Conservation (phyloP, 2,888 invertebrate genomes). For the Nomada fucata region DNA sequence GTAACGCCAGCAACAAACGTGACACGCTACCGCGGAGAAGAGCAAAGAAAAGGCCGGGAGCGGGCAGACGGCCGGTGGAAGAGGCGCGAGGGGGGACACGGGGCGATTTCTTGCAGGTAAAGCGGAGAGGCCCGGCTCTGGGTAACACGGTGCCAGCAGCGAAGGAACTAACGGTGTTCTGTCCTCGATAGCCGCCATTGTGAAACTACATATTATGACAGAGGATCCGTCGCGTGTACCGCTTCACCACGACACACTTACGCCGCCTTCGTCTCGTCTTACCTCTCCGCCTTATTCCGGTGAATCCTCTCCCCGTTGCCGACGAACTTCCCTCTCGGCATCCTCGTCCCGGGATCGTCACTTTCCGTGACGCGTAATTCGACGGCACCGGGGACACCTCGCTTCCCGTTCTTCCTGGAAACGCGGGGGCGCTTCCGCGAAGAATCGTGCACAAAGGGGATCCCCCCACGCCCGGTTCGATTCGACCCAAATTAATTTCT, state of each 20-base stretch:
- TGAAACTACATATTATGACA: constrained; percentile 82
- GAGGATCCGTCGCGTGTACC: constrained; percentile 80
- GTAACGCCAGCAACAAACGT: constrained; percentile 33
- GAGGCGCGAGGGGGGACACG: constrained; percentile 31
- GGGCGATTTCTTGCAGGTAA: constrained; percentile 59
- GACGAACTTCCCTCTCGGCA: constrained; percentile 15
- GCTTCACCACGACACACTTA: constrained; percentile 81
- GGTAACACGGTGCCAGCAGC: constrained; percentile 80
- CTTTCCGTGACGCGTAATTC: constrained; percentile 34
- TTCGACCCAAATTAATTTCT: too few relatives aligned
- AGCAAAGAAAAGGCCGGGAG: constrained; percentile 6
- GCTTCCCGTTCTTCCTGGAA: not conserved
- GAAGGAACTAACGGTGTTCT: constrained; percentile 81
- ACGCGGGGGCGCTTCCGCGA: not conserved
- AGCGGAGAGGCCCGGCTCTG: constrained; percentile 60
- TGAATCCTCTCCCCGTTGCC: constrained; percentile 10
- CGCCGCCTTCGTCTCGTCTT: constrained; percentile 69
- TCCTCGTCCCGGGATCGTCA: constrained; percentile 9
- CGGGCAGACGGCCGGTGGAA: not conserved
- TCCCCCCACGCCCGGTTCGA: too few relatives aligned
- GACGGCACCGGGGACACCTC: not conserved
- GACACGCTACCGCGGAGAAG: constrained; percentile 16
- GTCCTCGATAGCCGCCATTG: constrained; percentile 82
- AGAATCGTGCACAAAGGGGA: not conserved
- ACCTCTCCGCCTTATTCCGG: constrained; percentile 66